Percentiles rank a stretch among this genome's conserved stretches.
Conservation (phyloP, 2,113 vertebrate species). For the Coptodon bakossiorum region DNA sequence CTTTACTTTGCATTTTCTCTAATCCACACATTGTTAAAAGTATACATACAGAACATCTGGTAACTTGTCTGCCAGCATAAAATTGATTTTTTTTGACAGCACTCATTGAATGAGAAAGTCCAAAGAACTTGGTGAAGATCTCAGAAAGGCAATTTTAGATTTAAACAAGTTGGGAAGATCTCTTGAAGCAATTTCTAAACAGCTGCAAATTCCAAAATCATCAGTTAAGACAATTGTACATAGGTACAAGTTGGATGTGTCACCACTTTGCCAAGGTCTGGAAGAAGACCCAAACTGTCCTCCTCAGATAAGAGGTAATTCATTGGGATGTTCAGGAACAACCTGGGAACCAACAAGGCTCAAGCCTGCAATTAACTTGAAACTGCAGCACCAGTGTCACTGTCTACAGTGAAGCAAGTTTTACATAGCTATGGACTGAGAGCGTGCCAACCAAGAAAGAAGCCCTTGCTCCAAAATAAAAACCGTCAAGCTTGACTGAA, state of each 20-base stretch:
- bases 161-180: neutral
- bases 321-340: neutral
- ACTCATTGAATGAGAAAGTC: neutral
- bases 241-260: rapidly evolving
- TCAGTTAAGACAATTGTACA: neutral
- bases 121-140: neutral
- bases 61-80: neutral
- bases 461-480: neutral
- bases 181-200: neutral
- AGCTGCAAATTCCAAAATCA: neutral
- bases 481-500: neutral
- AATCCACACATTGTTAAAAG: neutral
- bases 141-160: neutral
- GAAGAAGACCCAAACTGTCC: neutral
- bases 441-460: neutral
- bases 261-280: neutral
- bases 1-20: neutral
- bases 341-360: neutral
- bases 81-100: neutral
- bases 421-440: neutral
- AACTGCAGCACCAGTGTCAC: neutral
- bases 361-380: neutral
- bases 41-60: neutral
- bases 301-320: neutral
- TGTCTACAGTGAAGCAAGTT: neutral